phyloP scores from a whole-genome alignment of 2,797 vertebrate species.

The Limnodromus scolopaceus region DNA sequence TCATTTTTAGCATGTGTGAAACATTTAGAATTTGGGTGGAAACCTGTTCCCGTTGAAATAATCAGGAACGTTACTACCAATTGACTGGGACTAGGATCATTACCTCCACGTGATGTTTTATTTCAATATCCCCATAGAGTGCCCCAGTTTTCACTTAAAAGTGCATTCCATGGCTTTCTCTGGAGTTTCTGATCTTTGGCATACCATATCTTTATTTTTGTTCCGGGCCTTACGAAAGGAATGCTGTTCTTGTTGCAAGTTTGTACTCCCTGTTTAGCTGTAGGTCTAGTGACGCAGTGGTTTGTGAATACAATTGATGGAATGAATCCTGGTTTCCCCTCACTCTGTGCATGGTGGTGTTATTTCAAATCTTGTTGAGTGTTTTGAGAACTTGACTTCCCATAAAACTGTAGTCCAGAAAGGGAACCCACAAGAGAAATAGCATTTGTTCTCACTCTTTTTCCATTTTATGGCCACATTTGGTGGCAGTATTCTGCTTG shows the following conservation, averaged over 20 bases:
- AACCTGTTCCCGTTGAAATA: neutral
- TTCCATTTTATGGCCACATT: neutral
- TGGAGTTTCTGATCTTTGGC: neutral
- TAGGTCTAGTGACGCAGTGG: neutral
- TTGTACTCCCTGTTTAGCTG: neutral
- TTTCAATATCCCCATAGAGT: neutral
- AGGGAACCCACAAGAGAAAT: neutral
- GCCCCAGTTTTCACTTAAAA: neutral
- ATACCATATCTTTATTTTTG: neutral
- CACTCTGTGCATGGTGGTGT: neutral
- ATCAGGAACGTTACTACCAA: neutral
- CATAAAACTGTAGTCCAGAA: neutral
- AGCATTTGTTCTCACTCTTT: slow-evolving; percentile 2
- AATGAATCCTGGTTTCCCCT: neutral
- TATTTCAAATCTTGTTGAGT: neutral
- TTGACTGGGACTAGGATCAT: neutral
- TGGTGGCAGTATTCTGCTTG: neutral
- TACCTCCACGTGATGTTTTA: neutral
- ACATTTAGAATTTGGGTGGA: neutral
- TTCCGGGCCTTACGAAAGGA: neutral
- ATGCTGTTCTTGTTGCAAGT: neutral
- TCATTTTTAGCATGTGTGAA: neutral
- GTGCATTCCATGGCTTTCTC: neutral
- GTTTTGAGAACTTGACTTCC: neutral
- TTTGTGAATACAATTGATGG: fast-evolving